These are phyloP conservation scores for Apamea crenata DNA, from an alignment of 2,888 invertebrate species.

Conservation along the genomic window DNA sequence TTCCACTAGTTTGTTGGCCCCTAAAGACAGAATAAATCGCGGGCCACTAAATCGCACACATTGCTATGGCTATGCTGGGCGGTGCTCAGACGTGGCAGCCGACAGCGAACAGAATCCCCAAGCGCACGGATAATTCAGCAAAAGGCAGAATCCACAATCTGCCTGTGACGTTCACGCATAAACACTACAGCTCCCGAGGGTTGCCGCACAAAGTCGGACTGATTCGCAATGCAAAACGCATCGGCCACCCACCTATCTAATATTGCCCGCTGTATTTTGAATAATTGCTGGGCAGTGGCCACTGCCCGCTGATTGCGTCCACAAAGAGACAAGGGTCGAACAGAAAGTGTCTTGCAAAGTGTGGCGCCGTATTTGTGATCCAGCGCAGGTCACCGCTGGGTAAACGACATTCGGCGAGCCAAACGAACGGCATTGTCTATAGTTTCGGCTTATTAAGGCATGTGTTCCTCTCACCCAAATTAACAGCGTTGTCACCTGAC, in stretches of 20 bases:
- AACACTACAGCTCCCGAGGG: conserved; percentile 83
- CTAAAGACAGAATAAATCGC: conserved; percentile 61
- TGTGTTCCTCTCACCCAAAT: conserved; percentile 7
- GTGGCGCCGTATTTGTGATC: conserved; percentile 49
- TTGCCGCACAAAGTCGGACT: conserved; percentile 84
- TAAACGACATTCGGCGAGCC: not conserved
- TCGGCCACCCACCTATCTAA: conserved; percentile 88
- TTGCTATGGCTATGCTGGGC: conserved; percentile 39
- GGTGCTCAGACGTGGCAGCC: conserved; percentile 54
- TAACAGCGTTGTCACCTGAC: not conserved
- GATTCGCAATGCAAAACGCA: conserved; percentile 90
- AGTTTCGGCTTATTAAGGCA: conserved; percentile 12
- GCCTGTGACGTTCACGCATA: conserved; percentile 81
- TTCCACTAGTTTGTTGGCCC: conserved; percentile 44
- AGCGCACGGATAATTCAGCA: conserved; percentile 81
- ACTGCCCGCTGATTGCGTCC: conserved; percentile 82
- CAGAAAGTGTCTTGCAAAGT: conserved; percentile 86
- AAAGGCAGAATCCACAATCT: conserved; percentile 84
- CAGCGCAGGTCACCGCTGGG: conserved; percentile 16
- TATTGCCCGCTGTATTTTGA: conserved; percentile 89
- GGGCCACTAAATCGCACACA: conserved; percentile 53
- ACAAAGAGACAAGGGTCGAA: conserved; percentile 81
- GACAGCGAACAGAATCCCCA: conserved; percentile 77
- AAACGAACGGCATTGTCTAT: conserved; percentile 16
- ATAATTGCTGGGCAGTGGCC: conserved; percentile 86